A percentile compares a stretch with the other conserved stretches of the same genome.
These are phyloP conservation scores for Gonocerus acuteangulatus DNA, from an alignment of 2,888 invertebrate genomes.

Conservation along the genomic window DNA sequence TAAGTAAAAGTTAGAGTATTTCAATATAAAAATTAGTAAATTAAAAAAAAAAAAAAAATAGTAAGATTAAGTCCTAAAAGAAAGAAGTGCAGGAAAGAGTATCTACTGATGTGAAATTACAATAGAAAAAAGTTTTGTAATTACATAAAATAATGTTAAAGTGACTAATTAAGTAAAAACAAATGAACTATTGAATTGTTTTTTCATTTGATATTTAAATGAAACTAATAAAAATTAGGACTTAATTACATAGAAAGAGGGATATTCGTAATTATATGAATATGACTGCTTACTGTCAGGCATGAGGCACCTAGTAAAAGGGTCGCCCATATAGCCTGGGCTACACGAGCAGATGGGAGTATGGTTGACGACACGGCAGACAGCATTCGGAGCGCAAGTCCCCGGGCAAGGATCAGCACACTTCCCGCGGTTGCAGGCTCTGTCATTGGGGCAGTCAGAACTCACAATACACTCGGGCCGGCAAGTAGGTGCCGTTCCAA, in stretches of 20 bases:
- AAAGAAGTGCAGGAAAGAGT: no score
- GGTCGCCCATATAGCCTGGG: constrained; percentile 68
- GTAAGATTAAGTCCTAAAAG: no score
- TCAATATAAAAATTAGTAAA: no score
- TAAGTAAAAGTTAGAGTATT: no score
- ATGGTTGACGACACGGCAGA: constrained; percentile 75
- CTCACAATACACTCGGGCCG: constrained; percentile 75
- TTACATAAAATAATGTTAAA: no score
- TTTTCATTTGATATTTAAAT: no score
- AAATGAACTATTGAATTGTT: no score
- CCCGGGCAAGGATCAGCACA: constrained; percentile 76
- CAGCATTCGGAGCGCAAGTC: constrained; percentile 70
- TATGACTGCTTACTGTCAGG: constrained; percentile 54
- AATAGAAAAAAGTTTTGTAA: no score
- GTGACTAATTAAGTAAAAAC: no score
- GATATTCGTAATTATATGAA: neutral
- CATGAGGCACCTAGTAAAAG: constrained; percentile 66
- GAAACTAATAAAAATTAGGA: no score
- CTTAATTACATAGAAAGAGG: neutral
- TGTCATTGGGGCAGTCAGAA: constrained; percentile 72
- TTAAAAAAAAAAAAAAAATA: no score
- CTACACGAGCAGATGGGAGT: constrained; percentile 78
- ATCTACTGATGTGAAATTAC: no score
- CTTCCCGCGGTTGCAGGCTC: constrained; percentile 68
- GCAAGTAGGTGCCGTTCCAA: constrained; percentile 70